Percentiles rank a stretch among this genome's conserved stretches.
Evolutionary conservation across 1,140 invertebrate species (phyloP).

Genomic region (Drosophila ohnishii): DNA sequence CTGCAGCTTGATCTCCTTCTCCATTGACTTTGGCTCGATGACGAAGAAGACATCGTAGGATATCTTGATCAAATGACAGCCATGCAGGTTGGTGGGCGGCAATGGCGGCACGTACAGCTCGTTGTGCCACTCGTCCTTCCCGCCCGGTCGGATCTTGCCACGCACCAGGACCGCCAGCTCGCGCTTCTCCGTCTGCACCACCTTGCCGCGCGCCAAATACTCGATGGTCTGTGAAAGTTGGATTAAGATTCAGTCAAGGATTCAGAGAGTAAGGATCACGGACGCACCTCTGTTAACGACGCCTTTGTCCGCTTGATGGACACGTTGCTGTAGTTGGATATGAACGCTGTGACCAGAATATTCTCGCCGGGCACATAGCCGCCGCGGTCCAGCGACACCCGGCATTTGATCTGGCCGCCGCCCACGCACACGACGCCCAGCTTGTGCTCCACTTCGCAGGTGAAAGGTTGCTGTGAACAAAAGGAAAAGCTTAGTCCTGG

Average conservation of each 20-base stretch:
- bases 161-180: constrained; percentile 91
- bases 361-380: constrained; percentile 97
- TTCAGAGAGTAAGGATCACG: neutral
- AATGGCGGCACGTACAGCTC: constrained; percentile 97
- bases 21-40: constrained; percentile 94
- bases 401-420: constrained; percentile 91
- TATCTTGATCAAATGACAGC: constrained; percentile 96
- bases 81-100: constrained; percentile 97
- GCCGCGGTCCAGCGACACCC: constrained; percentile 93
- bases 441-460: constrained; percentile 94
- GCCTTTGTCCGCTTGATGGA: constrained; percentile 90
- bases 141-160: constrained; percentile 92
- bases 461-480: constrained; percentile 91
- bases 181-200: constrained; percentile 93
- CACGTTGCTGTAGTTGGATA: constrained; percentile 93
- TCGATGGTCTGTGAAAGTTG: constrained; percentile 88
- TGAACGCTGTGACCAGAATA: constrained; percentile 92
- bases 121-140: constrained; percentile 91
- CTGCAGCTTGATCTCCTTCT: constrained; percentile 96
- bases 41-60: constrained; percentile 97
- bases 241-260: constrained; percentile 67
- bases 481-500: neutral
- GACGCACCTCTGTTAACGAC: constrained; percentile 89
- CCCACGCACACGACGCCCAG: constrained; percentile 93
- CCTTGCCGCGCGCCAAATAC: constrained; percentile 93